phyloP scores from a whole-genome alignment of 2,888 invertebrate genomes.

The Ditylenchus weischeri region DNA sequence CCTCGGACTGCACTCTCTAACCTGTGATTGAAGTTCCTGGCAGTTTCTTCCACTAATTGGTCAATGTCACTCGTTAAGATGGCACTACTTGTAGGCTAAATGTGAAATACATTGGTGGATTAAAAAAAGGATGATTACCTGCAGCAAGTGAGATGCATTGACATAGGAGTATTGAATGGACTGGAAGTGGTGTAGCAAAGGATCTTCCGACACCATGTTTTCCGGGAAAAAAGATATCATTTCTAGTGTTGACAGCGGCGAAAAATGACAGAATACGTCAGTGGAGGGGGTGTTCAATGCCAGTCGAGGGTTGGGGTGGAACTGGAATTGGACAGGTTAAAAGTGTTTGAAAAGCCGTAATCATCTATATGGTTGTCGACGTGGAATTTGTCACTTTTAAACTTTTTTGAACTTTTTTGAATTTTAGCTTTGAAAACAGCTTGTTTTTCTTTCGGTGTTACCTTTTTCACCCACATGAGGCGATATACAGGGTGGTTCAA shows the following conservation, averaged over 20 bases:
- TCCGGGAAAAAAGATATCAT: constrained; percentile 5
- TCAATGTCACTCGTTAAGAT: neutral
- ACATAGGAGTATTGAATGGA: neutral
- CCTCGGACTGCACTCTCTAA: constrained; percentile 7
- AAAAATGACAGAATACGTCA: too few species aligned
- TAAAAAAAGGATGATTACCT: neutral
- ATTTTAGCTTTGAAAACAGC: too few species aligned
- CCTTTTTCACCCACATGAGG: too few species aligned
- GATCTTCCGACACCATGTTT: neutral
- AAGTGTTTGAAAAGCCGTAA: too few species aligned
- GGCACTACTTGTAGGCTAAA: neutral
- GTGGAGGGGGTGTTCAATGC: too few species aligned
- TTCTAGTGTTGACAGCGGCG: neutral
- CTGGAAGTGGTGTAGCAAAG: neutral
- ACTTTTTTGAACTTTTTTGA: too few species aligned
- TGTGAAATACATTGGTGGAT: too few species aligned
- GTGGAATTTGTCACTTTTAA: too few species aligned
- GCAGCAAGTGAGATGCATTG: neutral
- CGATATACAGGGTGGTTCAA: too few species aligned
- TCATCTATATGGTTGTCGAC: neutral
- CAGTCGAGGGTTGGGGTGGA: too few species aligned
- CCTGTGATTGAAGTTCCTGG: constrained; percentile 11
- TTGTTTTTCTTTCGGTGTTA: too few species aligned
- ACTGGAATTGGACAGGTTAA: too few species aligned
- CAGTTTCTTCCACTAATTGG: neutral